Conservation (phyloP, 2,888 invertebrate genomes). For the Eristalis intricaria region DNA sequence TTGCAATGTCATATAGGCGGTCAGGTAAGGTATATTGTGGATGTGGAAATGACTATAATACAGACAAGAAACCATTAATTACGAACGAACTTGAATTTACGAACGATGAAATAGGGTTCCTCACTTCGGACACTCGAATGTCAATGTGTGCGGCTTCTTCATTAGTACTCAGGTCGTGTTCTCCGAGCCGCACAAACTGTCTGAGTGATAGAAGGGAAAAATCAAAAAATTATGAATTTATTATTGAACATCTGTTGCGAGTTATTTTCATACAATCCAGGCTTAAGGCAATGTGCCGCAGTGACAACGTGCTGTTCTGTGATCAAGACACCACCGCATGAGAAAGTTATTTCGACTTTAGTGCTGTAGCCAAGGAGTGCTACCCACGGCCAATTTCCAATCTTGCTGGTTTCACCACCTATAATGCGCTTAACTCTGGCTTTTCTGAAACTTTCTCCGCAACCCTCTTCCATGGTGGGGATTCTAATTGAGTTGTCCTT, state of each 20-base stretch:
- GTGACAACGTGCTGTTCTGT: slow-evolving; percentile 85
- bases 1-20: background rate
- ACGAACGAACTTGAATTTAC: background rate
- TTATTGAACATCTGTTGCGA: background rate
- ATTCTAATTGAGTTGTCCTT: slow-evolving; percentile 30
- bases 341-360: slow-evolving; percentile 75
- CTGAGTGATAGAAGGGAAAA: slow-evolving; percentile 80
- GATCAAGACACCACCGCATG: slow-evolving; percentile 81
- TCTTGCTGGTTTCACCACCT: slow-evolving; percentile 85
- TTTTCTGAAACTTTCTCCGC: slow-evolving; percentile 82
- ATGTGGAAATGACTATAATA: background rate
- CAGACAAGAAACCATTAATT: background rate
- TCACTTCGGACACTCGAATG: slow-evolving; percentile 82
- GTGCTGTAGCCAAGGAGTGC: slow-evolving; percentile 86
- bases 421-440: background rate
- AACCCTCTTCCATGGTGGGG: slow-evolving; percentile 81
- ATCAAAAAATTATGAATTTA: background rate
- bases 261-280: slow-evolving; percentile 54
- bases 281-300: slow-evolving; percentile 75
- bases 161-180: slow-evolving; percentile 85
- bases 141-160: slow-evolving; percentile 84
- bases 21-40: background rate
- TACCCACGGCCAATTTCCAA: slow-evolving; percentile 90
- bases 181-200: slow-evolving; percentile 87
- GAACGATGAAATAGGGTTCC: background rate